phyloP scores from a whole-genome alignment of 2,113 vertebrate species.

The Chionis minor region DNA sequence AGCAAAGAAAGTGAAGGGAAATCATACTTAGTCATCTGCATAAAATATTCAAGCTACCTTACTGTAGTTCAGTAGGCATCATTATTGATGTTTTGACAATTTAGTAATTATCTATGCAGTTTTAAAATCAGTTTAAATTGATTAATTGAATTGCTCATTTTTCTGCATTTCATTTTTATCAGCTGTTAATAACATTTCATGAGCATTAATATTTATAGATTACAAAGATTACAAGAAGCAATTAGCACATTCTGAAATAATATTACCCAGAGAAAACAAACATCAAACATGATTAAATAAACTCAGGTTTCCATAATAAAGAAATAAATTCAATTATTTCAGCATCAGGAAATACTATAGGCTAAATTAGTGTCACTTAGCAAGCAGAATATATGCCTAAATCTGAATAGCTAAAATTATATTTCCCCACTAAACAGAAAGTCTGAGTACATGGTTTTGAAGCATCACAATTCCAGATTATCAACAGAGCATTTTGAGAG shows the following conservation, averaged over 20 bases:
- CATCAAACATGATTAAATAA: conserved; percentile 7
- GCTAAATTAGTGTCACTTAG: background rate
- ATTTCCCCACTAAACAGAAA: background rate
- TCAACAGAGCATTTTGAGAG: background rate
- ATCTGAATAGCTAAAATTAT: background rate
- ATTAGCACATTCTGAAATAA: conserved; percentile 35
- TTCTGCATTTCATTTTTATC: conserved; percentile 8
- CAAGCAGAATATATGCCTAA: background rate
- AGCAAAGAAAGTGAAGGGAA: background rate
- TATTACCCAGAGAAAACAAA: conserved; percentile 9
- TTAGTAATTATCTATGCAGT: conserved; percentile 6
- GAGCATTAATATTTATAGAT: conserved; percentile 44
- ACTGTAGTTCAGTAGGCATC: background rate
- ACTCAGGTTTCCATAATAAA: background rate
- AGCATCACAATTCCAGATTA: background rate
- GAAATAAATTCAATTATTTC: background rate
- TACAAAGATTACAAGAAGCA: conserved; percentile 37
- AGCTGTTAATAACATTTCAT: conserved; percentile 1
- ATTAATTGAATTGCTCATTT: conserved; percentile 41
- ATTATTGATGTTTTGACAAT: conserved; percentile 41
- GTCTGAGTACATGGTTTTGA: background rate
- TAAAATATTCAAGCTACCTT: background rate
- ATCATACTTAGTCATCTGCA: background rate
- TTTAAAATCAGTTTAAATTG: conserved; percentile 29
- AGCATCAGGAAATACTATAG: background rate